Conservation (phyloP, 2,797 vertebrate genomes). For the Schizopygopsis pylzovi region DNA sequence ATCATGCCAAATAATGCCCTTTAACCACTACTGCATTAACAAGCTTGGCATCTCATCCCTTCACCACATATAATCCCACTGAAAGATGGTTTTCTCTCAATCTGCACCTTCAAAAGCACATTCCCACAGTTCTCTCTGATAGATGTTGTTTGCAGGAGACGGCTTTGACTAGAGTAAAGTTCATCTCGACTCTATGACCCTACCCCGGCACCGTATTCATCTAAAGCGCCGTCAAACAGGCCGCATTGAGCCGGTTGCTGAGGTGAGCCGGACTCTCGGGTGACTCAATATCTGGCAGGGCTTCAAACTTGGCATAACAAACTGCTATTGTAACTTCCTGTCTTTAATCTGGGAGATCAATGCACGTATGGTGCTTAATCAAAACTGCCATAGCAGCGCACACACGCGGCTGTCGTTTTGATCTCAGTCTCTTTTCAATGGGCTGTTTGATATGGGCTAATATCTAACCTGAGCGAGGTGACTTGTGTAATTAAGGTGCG, state of each 20-base stretch:
- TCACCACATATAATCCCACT: too few relatives aligned
- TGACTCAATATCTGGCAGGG: slow-evolving; percentile 41
- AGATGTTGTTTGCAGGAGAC: slow-evolving; percentile 32
- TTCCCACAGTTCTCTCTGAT: slow-evolving; percentile 12
- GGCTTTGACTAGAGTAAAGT: slow-evolving; percentile 36
- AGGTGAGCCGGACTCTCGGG: slow-evolving; percentile 66
- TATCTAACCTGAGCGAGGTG: slow-evolving; percentile 63
- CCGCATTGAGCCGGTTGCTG: slow-evolving; percentile 60
- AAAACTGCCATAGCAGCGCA: slow-evolving; percentile 24
- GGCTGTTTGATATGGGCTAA: slow-evolving; percentile 65
- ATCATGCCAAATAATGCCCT: neutral
- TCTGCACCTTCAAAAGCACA: neutral
- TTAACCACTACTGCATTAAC: neutral
- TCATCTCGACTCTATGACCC: slow-evolving; percentile 24
- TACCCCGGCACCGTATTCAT: slow-evolving; percentile 9
- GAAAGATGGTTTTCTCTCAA: neutral
- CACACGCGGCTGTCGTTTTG: slow-evolving; percentile 59
- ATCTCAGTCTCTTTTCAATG: slow-evolving; percentile 59
- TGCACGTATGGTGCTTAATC: slow-evolving; percentile 65
- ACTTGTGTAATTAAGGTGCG: slow-evolving; percentile 68
- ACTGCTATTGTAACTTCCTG: slow-evolving; percentile 59
- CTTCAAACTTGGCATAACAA: slow-evolving; percentile 61
- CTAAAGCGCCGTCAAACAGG: slow-evolving; percentile 17
- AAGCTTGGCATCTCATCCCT: neutral
- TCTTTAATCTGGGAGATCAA: slow-evolving; percentile 72